Evolutionary conservation across 2,113 vertebrate genomes (phyloP), one percentile per base, ranked within the genome.

Genomic region (Hypanus sabinus): DNA sequence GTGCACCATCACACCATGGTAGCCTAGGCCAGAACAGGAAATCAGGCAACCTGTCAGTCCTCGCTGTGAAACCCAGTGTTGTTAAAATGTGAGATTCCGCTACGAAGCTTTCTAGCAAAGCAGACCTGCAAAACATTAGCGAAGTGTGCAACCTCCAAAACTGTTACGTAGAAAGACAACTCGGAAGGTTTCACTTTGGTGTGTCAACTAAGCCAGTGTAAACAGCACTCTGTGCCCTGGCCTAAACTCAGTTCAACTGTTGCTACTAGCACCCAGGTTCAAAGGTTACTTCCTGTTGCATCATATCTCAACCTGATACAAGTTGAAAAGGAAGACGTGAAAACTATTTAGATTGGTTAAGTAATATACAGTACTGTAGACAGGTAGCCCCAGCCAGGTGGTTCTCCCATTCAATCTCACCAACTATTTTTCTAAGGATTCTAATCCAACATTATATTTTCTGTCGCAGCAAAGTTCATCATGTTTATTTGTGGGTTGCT

Each of bases 61-160:
- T 33, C 60, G 33, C 30, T 90, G 85, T 90, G 85, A 90, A 90
- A 90, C 85, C 85, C n/a, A n/a, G 85, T 65, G 85, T 90, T 65
- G 85, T 5, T 90, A n/a, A 65, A 33, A 68, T 18, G 33, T 33
- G 60, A 65, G 60, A 68, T 65, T 60, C 60, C 60, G n/a, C 60
- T 1, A 68, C 30, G 33, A 60, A 65, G 85, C 85, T 90, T 90
- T 90, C 85, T 68, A 90, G 85, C 85, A 90, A 90, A 90, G 9
- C 27, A 90, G 83, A 88, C 65, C 30, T 90, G 85, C 85, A 33
- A 65, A 65, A 65, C n/a, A 60, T 65, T 30, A 65, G 30, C 33
- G 85, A n/a, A 9, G 62, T 2, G 5, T 68, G 30, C 60, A 68
- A 65, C n/a, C 85, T 90, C 60, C 14, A n/a, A n/a, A 12, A 2